These are phyloP conservation scores for Siderastrea siderea DNA, from an alignment of 92 coral and sea anemone species.

Conservation along the genomic window DNA sequence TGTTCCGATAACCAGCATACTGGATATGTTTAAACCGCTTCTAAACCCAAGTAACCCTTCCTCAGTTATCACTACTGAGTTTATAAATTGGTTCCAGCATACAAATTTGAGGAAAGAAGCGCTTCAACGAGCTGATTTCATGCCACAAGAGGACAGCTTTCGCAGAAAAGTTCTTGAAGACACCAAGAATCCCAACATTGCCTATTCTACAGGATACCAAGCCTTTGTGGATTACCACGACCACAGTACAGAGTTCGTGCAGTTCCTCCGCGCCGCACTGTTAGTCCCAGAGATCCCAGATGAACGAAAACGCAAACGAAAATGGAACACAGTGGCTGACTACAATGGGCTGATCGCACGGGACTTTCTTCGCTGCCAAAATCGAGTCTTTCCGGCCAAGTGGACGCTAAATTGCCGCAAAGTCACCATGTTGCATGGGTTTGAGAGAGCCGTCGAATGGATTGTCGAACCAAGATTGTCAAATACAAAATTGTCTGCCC, in stretches of 20 bases:
- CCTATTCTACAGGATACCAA: background rate
- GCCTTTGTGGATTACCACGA: too few relatives aligned
- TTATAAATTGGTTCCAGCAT: background rate
- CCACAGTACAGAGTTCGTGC: conserved; percentile 1
- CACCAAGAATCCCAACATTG: conserved; percentile 57
- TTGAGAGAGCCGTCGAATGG: conserved; percentile 60
- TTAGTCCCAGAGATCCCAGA: conserved; percentile 2
- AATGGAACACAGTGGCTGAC: conserved; percentile 37
- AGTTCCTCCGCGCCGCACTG: conserved; percentile 71
- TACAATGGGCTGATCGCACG: conserved; percentile 62
- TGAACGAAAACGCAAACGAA: background rate
- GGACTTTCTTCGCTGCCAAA: conserved; percentile 59
- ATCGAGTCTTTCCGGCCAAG: conserved; percentile 56
- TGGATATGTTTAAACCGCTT: too few relatives aligned
- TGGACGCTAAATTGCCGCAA: background rate
- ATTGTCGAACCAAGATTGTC: background rate
- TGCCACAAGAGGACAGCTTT: background rate
- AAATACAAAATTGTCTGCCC: too few relatives aligned
- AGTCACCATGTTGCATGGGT: conserved; percentile 44
- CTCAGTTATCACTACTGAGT: conserved; percentile 19
- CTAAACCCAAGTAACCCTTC: background rate
- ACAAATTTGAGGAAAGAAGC: background rate
- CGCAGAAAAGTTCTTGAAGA: conserved; percentile 21
- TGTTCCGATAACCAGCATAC: too few relatives aligned
- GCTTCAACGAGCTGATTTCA: background rate